Percentiles rank a stretch among this genome's conserved stretches.
These are phyloP conservation scores for Phyllostomus discolor DNA, from an alignment of 2,113 vertebrate species.

Conservation along the genomic window DNA sequence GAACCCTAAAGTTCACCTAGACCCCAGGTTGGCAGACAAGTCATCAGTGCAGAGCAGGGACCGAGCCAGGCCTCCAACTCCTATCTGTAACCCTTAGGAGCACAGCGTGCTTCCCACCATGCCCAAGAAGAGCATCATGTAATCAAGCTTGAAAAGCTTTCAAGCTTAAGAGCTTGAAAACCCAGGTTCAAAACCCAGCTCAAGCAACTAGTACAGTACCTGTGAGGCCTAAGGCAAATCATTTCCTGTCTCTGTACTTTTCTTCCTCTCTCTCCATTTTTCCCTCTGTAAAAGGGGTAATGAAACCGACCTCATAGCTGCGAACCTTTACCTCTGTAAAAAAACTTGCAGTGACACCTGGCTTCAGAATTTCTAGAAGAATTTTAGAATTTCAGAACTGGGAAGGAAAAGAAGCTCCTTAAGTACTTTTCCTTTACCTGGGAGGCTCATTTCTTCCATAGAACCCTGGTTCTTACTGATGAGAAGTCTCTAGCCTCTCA, in stretches of 20 bases:
- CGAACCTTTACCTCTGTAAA: background rate
- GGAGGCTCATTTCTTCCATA: background rate
- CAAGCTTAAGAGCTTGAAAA: background rate
- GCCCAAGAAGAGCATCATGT: background rate
- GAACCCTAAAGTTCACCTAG: background rate
- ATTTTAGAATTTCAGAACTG: no score
- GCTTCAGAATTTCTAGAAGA: conserved; percentile 22
- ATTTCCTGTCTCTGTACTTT: background rate
- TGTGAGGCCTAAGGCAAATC: background rate
- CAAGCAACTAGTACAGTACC: background rate
- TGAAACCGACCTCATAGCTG: background rate
- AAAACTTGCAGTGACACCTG: background rate
- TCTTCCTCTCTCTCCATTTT: background rate
- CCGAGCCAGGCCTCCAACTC: background rate
- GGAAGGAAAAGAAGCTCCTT: background rate
- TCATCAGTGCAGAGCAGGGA: background rate
- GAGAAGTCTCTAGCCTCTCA: background rate
- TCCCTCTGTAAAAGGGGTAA: background rate
- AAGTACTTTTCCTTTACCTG: background rate
- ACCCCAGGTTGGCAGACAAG: background rate
- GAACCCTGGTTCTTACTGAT: background rate
- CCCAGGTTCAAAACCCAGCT: background rate
- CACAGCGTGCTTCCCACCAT: background rate
- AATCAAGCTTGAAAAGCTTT: background rate
- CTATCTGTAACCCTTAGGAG: background rate